phyloP scores from a whole-genome alignment of 2,113 vertebrate species.

The Gasterosteus nipponicus region DNA sequence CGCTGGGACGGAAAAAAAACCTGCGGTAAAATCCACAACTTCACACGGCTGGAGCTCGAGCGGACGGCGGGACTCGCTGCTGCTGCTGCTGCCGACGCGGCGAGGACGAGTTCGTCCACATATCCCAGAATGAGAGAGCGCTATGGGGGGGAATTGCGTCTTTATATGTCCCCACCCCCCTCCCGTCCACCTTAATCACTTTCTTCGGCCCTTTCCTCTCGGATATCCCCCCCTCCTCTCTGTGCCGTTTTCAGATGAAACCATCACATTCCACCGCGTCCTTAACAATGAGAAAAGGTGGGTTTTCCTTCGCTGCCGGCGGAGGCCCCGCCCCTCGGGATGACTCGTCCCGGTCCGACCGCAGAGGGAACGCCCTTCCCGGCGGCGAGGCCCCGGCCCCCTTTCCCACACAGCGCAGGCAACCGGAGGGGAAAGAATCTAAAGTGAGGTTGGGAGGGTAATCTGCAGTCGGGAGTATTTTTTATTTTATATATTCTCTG shows the following conservation, averaged over 20 bases:
- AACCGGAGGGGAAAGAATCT: slow-evolving; percentile 40
- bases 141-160: background rate
- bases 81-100: slow-evolving; percentile 34
- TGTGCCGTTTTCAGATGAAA: slow-evolving; percentile 74
- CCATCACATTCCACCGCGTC: slow-evolving; percentile 83
- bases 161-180: slow-evolving; percentile 1
- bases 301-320: slow-evolving; percentile 77
- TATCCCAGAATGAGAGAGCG: slow-evolving; percentile 36
- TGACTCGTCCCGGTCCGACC: slow-evolving; percentile 77
- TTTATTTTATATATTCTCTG: background rate
- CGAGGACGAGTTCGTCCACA: slow-evolving; percentile 71
- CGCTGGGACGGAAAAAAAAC: slow-evolving; percentile 14
- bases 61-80: slow-evolving; percentile 57
- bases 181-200: slow-evolving; percentile 9
- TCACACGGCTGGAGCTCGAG: slow-evolving; percentile 50
- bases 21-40: slow-evolving; percentile 71
- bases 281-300: slow-evolving; percentile 85
- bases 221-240: slow-evolving; percentile 70
- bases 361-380: slow-evolving; percentile 83
- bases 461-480: background rate
- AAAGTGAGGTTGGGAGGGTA: slow-evolving; percentile 6
- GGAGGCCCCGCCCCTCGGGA: slow-evolving; percentile 80
- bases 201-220: slow-evolving; percentile 57
- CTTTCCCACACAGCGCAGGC: slow-evolving; percentile 32
- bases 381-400: slow-evolving; percentile 78